These are phyloP conservation scores for Latrodectus elegans DNA, from an alignment of 2,888 invertebrate genomes.

Conservation along the genomic window DNA sequence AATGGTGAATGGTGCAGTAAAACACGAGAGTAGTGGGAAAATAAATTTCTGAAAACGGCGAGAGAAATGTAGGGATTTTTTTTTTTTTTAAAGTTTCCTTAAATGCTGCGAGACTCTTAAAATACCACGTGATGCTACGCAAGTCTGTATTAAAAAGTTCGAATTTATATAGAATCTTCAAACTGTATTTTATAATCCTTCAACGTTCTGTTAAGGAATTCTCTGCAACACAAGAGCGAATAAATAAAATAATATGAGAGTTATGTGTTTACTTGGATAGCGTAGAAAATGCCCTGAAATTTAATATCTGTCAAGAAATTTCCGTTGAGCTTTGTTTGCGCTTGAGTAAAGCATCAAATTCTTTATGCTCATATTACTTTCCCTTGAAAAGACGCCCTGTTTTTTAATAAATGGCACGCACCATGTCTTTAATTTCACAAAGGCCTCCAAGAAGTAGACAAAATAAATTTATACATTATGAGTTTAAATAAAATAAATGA, in stretches of 20 bases:
- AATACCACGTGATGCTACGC: background rate
- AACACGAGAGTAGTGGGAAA: background rate
- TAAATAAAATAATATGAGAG: background rate
- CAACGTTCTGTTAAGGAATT: background rate
- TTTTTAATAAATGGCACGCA: no score
- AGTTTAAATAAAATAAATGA: no score
- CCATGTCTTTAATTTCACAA: no score
- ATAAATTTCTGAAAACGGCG: background rate
- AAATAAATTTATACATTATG: no score
- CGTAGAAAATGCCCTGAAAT: background rate
- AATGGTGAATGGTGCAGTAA: background rate
- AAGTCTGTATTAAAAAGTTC: background rate
- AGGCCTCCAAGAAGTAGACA: no score
- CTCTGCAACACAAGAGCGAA: background rate
- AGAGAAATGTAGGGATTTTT: background rate
- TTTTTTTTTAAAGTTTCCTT: background rate
- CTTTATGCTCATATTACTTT: no score
- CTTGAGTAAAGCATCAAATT: no score
- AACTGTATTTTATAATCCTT: background rate
- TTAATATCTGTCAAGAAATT: background rate
- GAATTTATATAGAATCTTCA: constrained; percentile 3
- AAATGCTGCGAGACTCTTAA: background rate
- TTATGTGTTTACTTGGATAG: background rate
- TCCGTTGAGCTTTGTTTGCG: background rate
- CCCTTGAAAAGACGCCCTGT: no score